Evolutionary conservation across 2,888 invertebrate species (phyloP).

Genomic region (Philonicus albiceps): DNA sequence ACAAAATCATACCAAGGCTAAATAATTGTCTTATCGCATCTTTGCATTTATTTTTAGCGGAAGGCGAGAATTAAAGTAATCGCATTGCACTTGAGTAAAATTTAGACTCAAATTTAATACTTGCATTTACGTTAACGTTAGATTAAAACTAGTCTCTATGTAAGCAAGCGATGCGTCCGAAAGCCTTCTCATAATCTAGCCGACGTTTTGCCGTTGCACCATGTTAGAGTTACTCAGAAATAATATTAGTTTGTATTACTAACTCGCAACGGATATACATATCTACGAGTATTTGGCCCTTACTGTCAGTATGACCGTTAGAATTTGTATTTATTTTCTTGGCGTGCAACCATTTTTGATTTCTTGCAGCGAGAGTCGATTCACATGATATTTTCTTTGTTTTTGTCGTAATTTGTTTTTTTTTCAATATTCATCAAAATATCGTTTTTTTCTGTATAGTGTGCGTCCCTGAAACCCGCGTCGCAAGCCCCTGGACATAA

Average conservation of each 20-base stretch:
- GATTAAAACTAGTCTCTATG: neutral
- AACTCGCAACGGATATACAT: neutral
- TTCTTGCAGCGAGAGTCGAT: constrained; percentile 18
- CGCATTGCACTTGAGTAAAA: constrained; percentile 9
- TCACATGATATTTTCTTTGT: constrained; percentile 31
- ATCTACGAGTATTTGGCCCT: neutral
- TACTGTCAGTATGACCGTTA: neutral
- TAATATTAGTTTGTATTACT: constrained; percentile 14
- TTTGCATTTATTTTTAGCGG: constrained; percentile 21
- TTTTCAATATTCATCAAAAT: constrained; percentile 28
- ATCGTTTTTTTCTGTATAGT: neutral
- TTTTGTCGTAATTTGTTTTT: constrained; percentile 6
- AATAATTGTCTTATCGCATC: constrained; percentile 14
- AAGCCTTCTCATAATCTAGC: neutral
- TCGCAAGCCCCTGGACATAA: neutral
- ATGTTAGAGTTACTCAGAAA: constrained; percentile 14
- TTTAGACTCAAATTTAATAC: neutral
- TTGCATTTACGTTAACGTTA: neutral
- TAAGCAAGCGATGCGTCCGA: neutral
- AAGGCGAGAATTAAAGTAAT: neutral
- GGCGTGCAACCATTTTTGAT: constrained; percentile 18
- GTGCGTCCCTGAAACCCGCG: neutral
- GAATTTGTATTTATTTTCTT: constrained; percentile 8
- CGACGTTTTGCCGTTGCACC: neutral
- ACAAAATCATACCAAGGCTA: constrained; percentile 32